Base-by-base conservation (phyloP, 2,888 invertebrate genomes). In the Tigriopus californicus region DNA sequence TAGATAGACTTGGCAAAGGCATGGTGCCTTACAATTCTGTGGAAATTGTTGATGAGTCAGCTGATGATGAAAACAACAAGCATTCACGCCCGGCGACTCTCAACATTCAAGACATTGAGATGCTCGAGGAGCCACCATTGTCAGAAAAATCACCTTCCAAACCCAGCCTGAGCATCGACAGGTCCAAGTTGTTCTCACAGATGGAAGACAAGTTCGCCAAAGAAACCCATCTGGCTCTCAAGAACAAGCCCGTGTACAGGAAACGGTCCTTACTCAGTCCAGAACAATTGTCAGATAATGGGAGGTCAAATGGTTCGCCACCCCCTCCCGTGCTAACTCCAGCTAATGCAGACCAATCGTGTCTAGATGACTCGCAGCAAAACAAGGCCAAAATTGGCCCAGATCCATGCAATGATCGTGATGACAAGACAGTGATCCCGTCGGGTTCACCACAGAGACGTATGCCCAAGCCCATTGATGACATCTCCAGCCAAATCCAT, bases 191-290 rank as follows among this genome's bases (percentile, higher is more conserved):
- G 13, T 44, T 59, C 41, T 52, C 59, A 33, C 18, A 59, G 24
- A 59, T 59, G 59, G 51, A 59, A 22, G 24, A 51, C 52, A 59
- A 33, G 13, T 59, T 59, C 20, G 59, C 59, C 40, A 59, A 51
- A 51, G 59, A 59, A n/a, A 59, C 59, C 4, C 59, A 59, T 8
- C 13, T 52, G 15, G 52, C 52, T 18, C 22, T 58, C 12, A 58
- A 58, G 18, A 13, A 49, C 44, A 47, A 24, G 40, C 48, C 58
- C n/a, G 40, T 49, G 10, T 49, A 52, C 48, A 52, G 20, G 22
- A 59, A 59, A 25, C 41, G 25, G 18, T 20, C 12, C 49, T 33
- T 33, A 33, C 33, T 33, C 33, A 33, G 33, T 33, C 33, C 33
- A 33, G 33, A 33, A 33, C 33, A 33, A 33, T 33, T 33, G 33